Base-by-base conservation (phyloP, 2,888 invertebrate genomes). In the Kuschelorhynchus macadamiae region DNA sequence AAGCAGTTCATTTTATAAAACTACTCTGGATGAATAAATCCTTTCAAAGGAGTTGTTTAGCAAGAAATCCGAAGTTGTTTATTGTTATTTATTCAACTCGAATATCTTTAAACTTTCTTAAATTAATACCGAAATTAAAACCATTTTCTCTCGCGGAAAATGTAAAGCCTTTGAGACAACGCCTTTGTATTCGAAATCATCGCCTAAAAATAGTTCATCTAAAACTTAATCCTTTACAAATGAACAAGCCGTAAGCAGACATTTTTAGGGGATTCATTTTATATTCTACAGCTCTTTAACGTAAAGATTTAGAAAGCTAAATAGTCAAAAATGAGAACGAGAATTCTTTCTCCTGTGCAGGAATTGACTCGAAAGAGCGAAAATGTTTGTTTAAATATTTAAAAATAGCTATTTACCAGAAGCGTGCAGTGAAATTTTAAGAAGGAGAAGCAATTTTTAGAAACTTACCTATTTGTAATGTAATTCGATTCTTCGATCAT, bases 81-180 rank as follows among this genome's bases (percentile, higher is more conserved):
- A 49, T 49, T 60, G 59, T 59, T 59, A 32, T 59, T 59, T 49
- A 59, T 59, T 59, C 25, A 39, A 18, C 49, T 49, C 39, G 21
- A 59, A 59, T 59, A 36, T 57, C 49, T 36, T 39, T 20, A 47
- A 59, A 47, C 36, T 47, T 59, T 47, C 36, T 25, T 25, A 33
- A 59, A 59, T 59, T 59, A 59, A 59, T 59, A 47, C 46, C 39
- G 39, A 39, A 59, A 59, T 59, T 59, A 59, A 59, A 59, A 47
- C 46, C 49, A 36, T 49, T 57, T 32, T 20, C 57, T 33, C 20
- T 47, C 30, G 32, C 33, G 46, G 41, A 52, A 36, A 52, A 33
- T 52, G 11, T 39, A 52, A 52, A 52, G 52, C 46, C 36, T 46
- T 47, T 33, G 33, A 44, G 44, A 46, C 32, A 46, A 57, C 16